These are phyloP conservation scores for Neuroterus valhalla DNA, from an alignment of 1,140 invertebrate genomes.

Conservation along the genomic window DNA sequence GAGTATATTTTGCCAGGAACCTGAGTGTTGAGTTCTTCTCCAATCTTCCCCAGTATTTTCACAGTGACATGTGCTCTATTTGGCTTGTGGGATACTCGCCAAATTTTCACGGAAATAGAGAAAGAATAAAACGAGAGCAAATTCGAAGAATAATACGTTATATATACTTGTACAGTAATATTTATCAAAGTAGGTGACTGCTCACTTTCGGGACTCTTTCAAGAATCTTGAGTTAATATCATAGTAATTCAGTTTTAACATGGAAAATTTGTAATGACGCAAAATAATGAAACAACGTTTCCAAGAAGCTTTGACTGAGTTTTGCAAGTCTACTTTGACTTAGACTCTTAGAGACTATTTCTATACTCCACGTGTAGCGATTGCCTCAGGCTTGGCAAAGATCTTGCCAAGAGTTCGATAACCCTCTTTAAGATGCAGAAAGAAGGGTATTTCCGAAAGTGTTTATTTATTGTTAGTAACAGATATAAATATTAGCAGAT, in stretches of 20 bases:
- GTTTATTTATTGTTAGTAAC: not conserved
- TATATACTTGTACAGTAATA: not conserved
- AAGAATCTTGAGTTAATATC: too few relatives aligned
- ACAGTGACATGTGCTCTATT: conserved; percentile 1
- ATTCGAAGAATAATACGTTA: not conserved
- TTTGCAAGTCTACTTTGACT: not conserved
- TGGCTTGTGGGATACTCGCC: not conserved
- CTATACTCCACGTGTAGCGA: conserved; percentile 5
- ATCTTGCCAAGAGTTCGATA: conserved; percentile 21
- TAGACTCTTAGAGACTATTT: conserved; percentile 4
- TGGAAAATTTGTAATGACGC: too few relatives aligned
- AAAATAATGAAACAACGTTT: not conserved
- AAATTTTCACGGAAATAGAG: conserved; percentile 29
- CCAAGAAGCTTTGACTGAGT: not conserved
- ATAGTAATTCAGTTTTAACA: too few relatives aligned
- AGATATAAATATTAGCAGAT: too few relatives aligned
- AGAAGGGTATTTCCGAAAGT: not conserved
- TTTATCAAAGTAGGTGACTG: not conserved
- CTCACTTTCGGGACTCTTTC: too few relatives aligned
- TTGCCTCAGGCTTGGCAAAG: not conserved
- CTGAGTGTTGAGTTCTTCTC: not conserved
- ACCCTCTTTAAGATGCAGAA: conserved; percentile 3
- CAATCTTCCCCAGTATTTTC: not conserved
- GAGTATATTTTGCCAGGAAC: too few relatives aligned
- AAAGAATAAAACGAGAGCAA: not conserved